Base-by-base conservation (phyloP, 37 sponge, comb jelly and placozoan species). In the Halisarca cf. caerulea region DNA sequence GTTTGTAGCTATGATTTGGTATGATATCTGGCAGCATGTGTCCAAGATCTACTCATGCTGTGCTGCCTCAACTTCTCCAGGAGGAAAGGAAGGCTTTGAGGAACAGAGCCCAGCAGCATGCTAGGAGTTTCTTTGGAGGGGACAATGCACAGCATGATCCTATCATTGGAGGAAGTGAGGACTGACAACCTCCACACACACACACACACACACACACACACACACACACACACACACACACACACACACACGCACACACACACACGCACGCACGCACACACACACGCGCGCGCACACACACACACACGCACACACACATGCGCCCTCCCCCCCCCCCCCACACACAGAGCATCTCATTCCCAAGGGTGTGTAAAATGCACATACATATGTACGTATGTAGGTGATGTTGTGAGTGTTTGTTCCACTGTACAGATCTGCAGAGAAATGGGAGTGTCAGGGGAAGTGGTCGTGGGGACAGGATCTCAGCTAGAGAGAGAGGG, bases 71-170 rank as follows among this genome's bases (percentile, higher is more conserved):
- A 45, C 83, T 92, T 7, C 5, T 55, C 3, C 30, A 81, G 82
- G 58, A 61, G 18, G 82, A 74, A 44, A 74, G 45, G 44, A 74
- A 43, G 18, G 39, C 43, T 40, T 3, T 74, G 24, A 37, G 77
- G 44, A 74, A 43, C 21, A 39, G 77, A 7, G 77, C 77, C 18
- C 77, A 74, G 77, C 1, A 6, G 44, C 32, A 74, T 74, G 77
- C 77, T 21, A 40, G 45, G 24, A 74, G 77, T 44, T 74, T 74
- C 80, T 92, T 92, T 89, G 93, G 93, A 61, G 60, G 64, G 32
- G 86, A 81, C 51, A 47, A 47, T 47, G 9, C 51, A 14, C 51
- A 6, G 11, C 6, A 11, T 47, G 51, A 47, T 11, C 51, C 51
- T 11, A 47, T 47, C 51, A 47, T 47, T 47, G 51, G 51, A 11